phyloP scores from a whole-genome alignment of 2,797 vertebrate genomes.

The Darevskia nairensis region DNA sequence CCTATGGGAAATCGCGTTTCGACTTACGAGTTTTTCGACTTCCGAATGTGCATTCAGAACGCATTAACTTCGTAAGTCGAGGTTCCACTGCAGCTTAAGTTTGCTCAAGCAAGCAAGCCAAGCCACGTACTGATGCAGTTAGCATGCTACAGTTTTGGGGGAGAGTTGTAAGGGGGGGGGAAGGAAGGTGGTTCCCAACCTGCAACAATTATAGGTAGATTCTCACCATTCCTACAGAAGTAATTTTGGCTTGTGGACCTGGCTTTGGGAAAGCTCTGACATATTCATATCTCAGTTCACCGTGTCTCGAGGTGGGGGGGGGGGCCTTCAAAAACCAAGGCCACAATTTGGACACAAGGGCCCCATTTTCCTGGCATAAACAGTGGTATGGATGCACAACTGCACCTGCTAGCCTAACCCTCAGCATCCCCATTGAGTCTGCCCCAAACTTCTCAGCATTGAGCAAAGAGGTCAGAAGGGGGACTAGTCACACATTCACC shows the following conservation, averaged over 20 bases:
- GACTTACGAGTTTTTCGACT: too few relatives aligned
- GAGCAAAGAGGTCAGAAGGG: too few relatives aligned
- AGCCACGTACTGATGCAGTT: neutral
- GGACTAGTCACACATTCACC: too few relatives aligned
- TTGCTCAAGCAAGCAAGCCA: neutral
- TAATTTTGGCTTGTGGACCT: neutral
- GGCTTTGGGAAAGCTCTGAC: neutral
- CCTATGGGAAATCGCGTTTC: too few relatives aligned
- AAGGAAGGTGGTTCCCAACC: neutral
- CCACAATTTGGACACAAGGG: neutral
- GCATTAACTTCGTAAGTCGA: too few relatives aligned
- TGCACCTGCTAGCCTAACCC: neutral
- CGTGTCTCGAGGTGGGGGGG: neutral
- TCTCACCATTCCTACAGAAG: neutral
- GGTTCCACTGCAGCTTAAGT: too few relatives aligned
- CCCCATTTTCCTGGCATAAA: neutral
- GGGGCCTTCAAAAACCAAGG: neutral
- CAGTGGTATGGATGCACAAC: neutral
- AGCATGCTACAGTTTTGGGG: neutral
- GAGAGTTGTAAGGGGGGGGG: neutral
- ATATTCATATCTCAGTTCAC: neutral
- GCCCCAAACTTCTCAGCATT: neutral
- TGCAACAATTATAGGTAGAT: neutral
- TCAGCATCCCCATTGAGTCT: neutral
- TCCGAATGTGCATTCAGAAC: too few relatives aligned